Conservation (phyloP, 2,797 vertebrate genomes). For the Helicolenus hilgendorfi region DNA sequence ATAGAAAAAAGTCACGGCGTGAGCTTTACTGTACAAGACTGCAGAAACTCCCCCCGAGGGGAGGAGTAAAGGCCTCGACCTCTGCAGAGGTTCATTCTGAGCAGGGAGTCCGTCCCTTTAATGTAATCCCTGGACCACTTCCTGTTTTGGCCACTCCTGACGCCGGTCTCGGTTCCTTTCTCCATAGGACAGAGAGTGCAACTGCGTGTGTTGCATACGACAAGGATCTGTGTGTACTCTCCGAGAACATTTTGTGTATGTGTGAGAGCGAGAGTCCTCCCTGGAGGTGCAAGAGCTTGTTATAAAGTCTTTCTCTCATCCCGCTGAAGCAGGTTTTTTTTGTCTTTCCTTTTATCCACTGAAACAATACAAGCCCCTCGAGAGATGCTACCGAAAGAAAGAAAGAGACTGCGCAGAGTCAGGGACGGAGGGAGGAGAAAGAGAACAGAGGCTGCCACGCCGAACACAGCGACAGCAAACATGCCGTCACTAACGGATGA, state of each 20-base stretch:
- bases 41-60: background rate
- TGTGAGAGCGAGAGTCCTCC: conserved; percentile 3
- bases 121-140: conserved; percentile 51
- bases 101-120: conserved; percentile 39
- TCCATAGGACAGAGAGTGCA: background rate
- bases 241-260: conserved; percentile 5
- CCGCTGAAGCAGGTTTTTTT: conserved; percentile 1
- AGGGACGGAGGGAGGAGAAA: background rate
- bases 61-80: conserved; percentile 5
- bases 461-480: background rate
- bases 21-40: conserved; percentile 25
- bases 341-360: conserved; percentile 15
- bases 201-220: background rate
- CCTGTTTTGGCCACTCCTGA: conserved; percentile 67
- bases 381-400: conserved; percentile 12
- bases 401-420: background rate
- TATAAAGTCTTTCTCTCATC: conserved; percentile 35
- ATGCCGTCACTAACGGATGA: background rate
- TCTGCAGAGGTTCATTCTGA: conserved; percentile 26
- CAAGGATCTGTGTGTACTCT: background rate
- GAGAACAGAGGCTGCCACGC: background rate
- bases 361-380: conserved; percentile 43
- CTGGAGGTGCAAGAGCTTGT: conserved; percentile 18
- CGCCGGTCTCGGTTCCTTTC: conserved; percentile 39
- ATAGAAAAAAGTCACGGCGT: background rate